Evolutionary conservation across 2,888 invertebrate species (phyloP).

Genomic region (Machimus rusticus): DNA sequence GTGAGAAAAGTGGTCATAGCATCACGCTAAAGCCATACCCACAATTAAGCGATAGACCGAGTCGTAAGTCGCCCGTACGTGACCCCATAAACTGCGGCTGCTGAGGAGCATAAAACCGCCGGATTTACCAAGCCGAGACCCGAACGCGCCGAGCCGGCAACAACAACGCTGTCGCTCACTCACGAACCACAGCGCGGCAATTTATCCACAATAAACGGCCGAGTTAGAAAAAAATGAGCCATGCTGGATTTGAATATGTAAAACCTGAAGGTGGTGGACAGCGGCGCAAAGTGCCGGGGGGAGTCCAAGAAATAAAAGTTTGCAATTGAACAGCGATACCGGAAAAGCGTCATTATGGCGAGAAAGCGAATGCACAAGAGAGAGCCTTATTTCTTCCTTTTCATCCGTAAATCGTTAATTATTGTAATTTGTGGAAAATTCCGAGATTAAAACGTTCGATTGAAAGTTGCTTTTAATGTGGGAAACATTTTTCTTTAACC

Average conservation of each 20-base stretch:
- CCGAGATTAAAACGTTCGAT: not conserved
- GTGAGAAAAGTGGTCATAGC: not conserved
- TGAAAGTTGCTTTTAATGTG: slow-evolving; percentile 19
- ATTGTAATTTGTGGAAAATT: slow-evolving; percentile 12
- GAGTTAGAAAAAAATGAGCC: not conserved
- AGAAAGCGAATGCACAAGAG: not conserved
- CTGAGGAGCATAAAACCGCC: slow-evolving; percentile 1
- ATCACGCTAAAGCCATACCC: not conserved
- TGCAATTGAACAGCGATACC: not conserved
- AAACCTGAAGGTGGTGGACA: not conserved
- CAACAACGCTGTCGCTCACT: not conserved
- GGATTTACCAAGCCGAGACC: not conserved
- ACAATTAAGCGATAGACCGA: not conserved
- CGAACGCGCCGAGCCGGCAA: not conserved
- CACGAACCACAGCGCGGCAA: not conserved
- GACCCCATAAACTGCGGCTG: slow-evolving; percentile 11
- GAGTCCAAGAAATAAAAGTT: not conserved
- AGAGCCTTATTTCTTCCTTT: slow-evolving; percentile 22
- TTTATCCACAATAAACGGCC: slow-evolving; percentile 12
- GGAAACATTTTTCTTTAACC: slow-evolving; percentile 15
- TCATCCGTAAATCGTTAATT: not conserved
- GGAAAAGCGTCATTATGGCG: not conserved
- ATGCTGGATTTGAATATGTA: not conserved
- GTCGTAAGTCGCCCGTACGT: slow-evolving; percentile 15
- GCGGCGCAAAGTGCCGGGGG: not conserved